Evolutionary conservation across 37 sponge, comb jelly and placozoan genomes (phyloP).

Genomic region (Chondrosia reniformis): DNA sequence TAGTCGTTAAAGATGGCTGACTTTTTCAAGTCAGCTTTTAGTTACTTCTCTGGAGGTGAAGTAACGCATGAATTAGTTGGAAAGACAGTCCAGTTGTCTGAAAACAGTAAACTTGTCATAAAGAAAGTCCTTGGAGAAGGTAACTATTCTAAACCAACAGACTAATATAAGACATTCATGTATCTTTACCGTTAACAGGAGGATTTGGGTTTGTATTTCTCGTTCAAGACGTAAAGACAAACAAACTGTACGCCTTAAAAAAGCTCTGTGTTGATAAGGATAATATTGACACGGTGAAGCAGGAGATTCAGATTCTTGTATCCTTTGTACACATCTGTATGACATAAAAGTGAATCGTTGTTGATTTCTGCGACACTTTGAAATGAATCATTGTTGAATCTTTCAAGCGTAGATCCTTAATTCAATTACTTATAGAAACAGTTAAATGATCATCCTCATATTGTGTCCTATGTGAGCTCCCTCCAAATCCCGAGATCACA

Average conservation of each 20-base stretch:
- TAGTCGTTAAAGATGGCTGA: conserved; percentile 41
- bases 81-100: conserved; percentile 50
- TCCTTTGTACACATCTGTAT: background rate
- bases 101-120: conserved; percentile 36
- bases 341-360: background rate
- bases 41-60: conserved; percentile 35
- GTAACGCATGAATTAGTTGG: conserved; percentile 52
- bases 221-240: conserved; percentile 70
- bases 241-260: conserved; percentile 80
- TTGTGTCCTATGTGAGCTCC: conserved; percentile 62
- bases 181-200: conserved; percentile 38
- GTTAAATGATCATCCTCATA: conserved; percentile 80
- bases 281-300: conserved; percentile 46
- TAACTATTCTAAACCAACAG: background rate
- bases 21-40: conserved; percentile 48
- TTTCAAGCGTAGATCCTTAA: no score
- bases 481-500: conserved; percentile 38
- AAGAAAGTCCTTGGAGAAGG: conserved; percentile 81
- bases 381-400: background rate
- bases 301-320: conserved; percentile 74
- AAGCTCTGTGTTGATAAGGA: conserved; percentile 63
- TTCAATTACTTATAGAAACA: conserved; percentile 48
- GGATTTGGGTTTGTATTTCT: conserved; percentile 83
- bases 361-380: background rate
- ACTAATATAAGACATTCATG: background rate